Percentiles rank a stretch among this genome's conserved stretches.
These are phyloP conservation scores for Sterna hirundo DNA, from an alignment of 2,113 vertebrate genomes.

Conservation along the genomic window DNA sequence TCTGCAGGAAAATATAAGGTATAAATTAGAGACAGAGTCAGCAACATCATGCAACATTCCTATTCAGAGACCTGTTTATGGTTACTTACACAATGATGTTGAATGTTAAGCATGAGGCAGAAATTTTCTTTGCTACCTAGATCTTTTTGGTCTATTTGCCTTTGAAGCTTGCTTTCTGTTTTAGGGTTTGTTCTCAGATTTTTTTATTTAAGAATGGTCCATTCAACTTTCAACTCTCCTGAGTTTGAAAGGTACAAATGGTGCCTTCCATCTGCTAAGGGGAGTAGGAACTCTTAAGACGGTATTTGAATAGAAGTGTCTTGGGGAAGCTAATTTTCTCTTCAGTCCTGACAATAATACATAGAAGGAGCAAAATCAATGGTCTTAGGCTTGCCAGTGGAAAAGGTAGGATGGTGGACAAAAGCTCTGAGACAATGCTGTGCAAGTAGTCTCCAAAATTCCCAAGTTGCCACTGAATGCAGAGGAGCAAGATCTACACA, in stretches of 20 bases:
- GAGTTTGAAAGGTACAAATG: not conserved
- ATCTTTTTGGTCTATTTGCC: not conserved
- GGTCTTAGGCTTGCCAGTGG: not conserved
- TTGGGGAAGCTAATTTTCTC: not conserved
- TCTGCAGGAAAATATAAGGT: constrained; percentile 69
- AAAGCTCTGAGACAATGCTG: not conserved
- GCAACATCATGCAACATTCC: not conserved
- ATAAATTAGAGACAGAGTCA: not conserved
- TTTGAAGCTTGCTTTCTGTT: not conserved
- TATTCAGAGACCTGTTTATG: not conserved
- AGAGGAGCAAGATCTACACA: not conserved
- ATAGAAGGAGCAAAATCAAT: not conserved
- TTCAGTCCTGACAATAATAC: not conserved
- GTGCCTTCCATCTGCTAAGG: not conserved
- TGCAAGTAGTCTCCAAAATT: not conserved
- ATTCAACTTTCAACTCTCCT: not conserved
- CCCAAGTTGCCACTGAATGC: not conserved
- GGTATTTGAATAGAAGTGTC: not conserved
- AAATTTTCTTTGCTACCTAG: not conserved
- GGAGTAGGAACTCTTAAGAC: not conserved
- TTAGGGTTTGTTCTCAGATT: not conserved
- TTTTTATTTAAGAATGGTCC: not conserved
- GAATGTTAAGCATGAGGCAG: not conserved
- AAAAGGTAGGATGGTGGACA: not conserved
- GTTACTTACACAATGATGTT: not conserved